phyloP scores from a whole-genome alignment of 2,888 invertebrate species.

The Hypercompe scribonia region DNA sequence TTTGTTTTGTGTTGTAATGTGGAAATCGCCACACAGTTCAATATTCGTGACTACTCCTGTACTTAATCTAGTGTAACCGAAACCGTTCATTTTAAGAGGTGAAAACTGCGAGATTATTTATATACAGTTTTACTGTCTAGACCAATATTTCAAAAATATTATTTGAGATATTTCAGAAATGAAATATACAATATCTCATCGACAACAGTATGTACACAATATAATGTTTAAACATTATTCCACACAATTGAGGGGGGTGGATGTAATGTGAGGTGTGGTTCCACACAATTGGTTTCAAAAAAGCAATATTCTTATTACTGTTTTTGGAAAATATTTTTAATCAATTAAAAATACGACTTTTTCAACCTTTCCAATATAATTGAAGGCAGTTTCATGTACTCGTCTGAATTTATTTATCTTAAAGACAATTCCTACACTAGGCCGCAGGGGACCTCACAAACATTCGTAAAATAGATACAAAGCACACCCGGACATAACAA shows the following conservation, averaged over 20 bases:
- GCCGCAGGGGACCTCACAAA: too few relatives aligned
- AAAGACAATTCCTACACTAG: too few relatives aligned
- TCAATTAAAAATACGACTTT: too few relatives aligned
- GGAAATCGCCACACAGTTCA: too few relatives aligned
- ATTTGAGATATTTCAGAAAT: slow-evolving; percentile 9
- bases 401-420: too few relatives aligned
- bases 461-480: too few relatives aligned
- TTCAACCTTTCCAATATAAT: too few relatives aligned
- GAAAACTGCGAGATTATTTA: slow-evolving; percentile 12
- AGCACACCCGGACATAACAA: too few relatives aligned
- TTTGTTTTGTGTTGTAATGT: too few relatives aligned
- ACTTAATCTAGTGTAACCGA: neutral
- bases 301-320: neutral
- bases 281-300: neutral
- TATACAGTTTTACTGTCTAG: slow-evolving; percentile 25
- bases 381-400: too few relatives aligned
- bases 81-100: slow-evolving; percentile 12
- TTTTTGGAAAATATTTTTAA: neutral
- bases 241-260: neutral
- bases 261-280: neutral
- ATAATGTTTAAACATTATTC: neutral
- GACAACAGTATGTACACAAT: neutral
- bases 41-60: neutral
- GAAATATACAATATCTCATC: slow-evolving; percentile 5
- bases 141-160: slow-evolving; percentile 39